These are phyloP conservation scores for Hippopotamus amphibius DNA, from an alignment of 2,113 vertebrate genomes.

Conservation along the genomic window DNA sequence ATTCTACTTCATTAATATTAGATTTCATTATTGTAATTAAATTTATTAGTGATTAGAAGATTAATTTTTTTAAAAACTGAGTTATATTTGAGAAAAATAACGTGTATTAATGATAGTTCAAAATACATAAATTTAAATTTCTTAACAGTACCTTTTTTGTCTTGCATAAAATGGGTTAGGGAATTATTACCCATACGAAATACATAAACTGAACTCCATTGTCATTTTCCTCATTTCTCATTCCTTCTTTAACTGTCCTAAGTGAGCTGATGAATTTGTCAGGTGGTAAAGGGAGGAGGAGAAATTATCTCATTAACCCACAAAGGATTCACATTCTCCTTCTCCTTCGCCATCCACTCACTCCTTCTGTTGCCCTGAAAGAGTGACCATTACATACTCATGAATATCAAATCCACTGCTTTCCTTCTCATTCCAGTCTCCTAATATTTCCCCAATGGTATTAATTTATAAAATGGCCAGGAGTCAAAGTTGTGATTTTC, in stretches of 20 bases:
- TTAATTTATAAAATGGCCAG: neutral
- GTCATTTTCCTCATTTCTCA: neutral
- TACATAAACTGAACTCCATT: neutral
- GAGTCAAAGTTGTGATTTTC: conserved; percentile 17
- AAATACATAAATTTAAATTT: conserved; percentile 44
- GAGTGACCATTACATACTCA: neutral
- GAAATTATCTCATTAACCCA: neutral
- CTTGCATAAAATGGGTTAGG: neutral
- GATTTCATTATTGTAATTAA: conserved; percentile 52
- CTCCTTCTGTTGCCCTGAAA: neutral
- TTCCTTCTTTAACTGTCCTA: neutral
- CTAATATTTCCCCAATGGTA: neutral
- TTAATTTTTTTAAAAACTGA: conserved; percentile 4
- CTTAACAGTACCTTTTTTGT: neutral
- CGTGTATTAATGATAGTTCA: neutral
- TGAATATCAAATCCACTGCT: neutral
- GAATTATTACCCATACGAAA: neutral
- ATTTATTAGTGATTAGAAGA: neutral
- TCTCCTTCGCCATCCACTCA: neutral
- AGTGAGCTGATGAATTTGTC: neutral
- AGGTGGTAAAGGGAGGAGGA: neutral
- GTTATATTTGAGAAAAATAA: conserved; percentile 31
- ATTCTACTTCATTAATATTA: neutral
- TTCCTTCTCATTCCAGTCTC: neutral
- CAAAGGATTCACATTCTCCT: neutral